Conservation (phyloP, 2,888 invertebrate species). For the Cyclophora punctaria region DNA sequence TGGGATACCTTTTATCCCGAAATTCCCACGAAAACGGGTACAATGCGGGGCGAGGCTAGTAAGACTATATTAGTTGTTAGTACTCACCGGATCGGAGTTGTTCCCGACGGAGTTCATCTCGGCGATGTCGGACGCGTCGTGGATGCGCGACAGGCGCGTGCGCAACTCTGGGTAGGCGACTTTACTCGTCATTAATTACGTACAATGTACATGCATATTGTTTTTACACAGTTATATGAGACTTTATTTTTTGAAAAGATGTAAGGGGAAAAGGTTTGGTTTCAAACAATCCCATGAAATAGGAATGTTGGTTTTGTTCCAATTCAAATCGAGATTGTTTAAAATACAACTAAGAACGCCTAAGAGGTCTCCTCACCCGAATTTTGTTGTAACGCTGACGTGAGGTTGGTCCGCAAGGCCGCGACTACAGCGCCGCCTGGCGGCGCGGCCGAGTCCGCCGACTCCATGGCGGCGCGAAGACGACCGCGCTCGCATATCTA, state of each 20-base stretch:
- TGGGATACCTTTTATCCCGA: too few relatives aligned
- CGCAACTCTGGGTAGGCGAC: conserved; percentile 75
- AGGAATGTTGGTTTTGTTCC: too few relatives aligned
- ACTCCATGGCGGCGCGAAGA: conserved; percentile 52
- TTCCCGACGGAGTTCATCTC: conserved; percentile 75
- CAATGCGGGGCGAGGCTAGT: neutral
- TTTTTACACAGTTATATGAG: too few relatives aligned
- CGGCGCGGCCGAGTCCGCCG: conserved; percentile 43
- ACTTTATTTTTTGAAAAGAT: too few relatives aligned
- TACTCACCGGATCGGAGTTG: conserved; percentile 68
- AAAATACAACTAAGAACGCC: neutral
- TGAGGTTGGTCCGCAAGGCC: conserved; percentile 75
- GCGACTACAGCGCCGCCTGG: conserved; percentile 63
- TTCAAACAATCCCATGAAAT: too few relatives aligned
- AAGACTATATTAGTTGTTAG: neutral
- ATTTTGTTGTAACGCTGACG: conserved; percentile 83
- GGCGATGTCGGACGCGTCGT: conserved; percentile 78
- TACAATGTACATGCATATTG: conserved; percentile 1
- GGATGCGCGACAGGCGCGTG: conserved; percentile 75
- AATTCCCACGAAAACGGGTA: too few relatives aligned
- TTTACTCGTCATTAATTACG: conserved; percentile 55
- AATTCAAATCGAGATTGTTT: too few relatives aligned
- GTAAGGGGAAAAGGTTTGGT: too few relatives aligned
- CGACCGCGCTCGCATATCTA: conserved; percentile 61
- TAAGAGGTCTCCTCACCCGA: conserved; percentile 52